These are phyloP conservation scores for Tetramorium alpestre DNA, from an alignment of 1,140 invertebrate species.

Conservation along the genomic window DNA sequence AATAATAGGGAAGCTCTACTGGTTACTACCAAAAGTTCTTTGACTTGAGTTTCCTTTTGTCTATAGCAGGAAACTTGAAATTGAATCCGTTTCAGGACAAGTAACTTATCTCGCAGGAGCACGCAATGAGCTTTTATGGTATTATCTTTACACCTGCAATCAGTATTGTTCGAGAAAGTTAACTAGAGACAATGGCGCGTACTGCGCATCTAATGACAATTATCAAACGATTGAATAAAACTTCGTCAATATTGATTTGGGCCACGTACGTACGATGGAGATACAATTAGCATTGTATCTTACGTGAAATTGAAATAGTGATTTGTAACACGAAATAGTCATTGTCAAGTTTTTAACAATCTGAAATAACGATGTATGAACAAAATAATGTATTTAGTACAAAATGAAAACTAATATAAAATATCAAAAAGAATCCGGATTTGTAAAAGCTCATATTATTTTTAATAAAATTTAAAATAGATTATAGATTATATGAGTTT, in stretches of 20 bases:
- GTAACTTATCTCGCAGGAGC: conserved; percentile 44
- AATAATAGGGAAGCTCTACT: not conserved
- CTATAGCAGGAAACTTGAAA: conserved; percentile 41
- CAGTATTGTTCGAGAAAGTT: conserved; percentile 5
- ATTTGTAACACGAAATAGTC: conserved; percentile 1
- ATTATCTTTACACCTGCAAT: conserved; percentile 45
- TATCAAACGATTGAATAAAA: conserved; percentile 47
- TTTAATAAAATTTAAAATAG: not conserved
- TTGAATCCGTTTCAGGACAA: conserved; percentile 47
- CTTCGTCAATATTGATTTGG: conserved; percentile 12
- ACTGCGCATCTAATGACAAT: conserved; percentile 40
- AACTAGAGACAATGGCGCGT: conserved; percentile 16
- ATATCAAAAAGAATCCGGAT: not conserved
- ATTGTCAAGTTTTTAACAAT: not conserved
- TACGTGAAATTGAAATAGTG: not conserved
- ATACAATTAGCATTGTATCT: not conserved
- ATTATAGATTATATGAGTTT: not conserved
- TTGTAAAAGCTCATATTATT: not conserved
- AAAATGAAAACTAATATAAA: not conserved
- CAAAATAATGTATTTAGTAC: not conserved
- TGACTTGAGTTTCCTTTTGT: conserved; percentile 22
- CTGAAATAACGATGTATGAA: too few species aligned
- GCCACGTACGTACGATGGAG: not conserved
- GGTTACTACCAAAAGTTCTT: not conserved
- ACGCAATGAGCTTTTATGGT: conserved; percentile 23